Evolutionary conservation across 2,888 invertebrate species (phyloP), one percentile per base, ranked within the genome.

Genomic region (Caenorhabditis imperialis): DNA sequence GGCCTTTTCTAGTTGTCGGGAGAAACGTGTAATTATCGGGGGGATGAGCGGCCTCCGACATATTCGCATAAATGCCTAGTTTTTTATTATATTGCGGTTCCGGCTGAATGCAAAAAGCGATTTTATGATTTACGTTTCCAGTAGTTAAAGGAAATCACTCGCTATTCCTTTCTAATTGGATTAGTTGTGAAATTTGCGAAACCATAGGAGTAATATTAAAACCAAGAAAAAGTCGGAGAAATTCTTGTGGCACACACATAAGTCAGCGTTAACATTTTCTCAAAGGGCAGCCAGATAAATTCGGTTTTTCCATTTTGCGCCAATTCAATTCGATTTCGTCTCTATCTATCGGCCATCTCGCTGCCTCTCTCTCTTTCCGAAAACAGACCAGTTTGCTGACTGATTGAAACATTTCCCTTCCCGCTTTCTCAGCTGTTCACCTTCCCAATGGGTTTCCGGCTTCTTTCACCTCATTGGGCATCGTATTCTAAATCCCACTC

Each of bases 311-410:
- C 65, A 63, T 65, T 65, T 57, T 63, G 54, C 54, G 30, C 25
- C 40, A 63, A 54, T 63, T 54, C 63, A 63, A 54, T 63, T 63
- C 53, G 63, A 63, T 63, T 63, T 57, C 54, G 40, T 37, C 22
- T 47, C 53, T 54, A n/a, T 53, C 60, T 72, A 42, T 57, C 62
- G 40, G 33, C 48, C 44, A 45, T 35, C 57, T 63, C 57, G 38
- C 54, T 50, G 57, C 42, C 55, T 44, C 35, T 57, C 40, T 37
- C 18, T 60, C 54, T 50, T 35, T 30, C 20, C 35, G 30, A 30
- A 30, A 30, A 30, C 30, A 30, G 30, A 30, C 30, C 30, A 30
- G 10, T 30, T 30, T 16, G 38, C 47, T 18, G 18, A 10, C 47
- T 67, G 57, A 58, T 67, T 51, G 58, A 53, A 69, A 51, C 58